Percentiles rank a stretch among this genome's conserved stretches.
Conservation (phyloP, 2,113 vertebrate genomes). For the Apodemus sylvaticus region DNA sequence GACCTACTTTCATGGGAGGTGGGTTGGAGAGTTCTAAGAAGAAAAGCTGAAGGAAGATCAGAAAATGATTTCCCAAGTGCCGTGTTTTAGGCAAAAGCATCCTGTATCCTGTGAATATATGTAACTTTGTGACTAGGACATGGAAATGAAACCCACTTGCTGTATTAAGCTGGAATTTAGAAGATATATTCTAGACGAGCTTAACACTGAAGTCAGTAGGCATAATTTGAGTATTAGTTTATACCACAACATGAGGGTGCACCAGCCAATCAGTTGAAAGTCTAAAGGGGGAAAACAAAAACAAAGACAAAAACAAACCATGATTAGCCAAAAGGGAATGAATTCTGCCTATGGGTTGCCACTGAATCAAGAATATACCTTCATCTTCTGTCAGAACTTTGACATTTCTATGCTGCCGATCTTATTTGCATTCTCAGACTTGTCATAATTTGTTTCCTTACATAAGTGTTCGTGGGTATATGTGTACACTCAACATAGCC, state of each 20-base stretch:
- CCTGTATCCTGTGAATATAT: too few relatives aligned
- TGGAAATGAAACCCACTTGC: not conserved
- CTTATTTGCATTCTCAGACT: not conserved
- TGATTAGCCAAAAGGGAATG: not conserved
- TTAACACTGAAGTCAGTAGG: constrained; percentile 9
- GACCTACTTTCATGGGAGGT: not conserved
- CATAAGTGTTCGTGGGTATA: not conserved
- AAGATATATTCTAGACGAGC: not conserved
- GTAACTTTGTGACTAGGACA: not conserved
- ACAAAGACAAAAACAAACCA: not conserved
- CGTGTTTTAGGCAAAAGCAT: not conserved
- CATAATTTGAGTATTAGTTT: not conserved
- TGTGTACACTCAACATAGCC: not conserved
- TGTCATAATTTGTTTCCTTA: not conserved
- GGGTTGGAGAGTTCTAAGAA: not conserved
- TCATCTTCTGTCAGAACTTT: not conserved
- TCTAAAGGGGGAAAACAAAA: not conserved
- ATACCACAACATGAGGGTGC: not conserved
- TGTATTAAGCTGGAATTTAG: not conserved
- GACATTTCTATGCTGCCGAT: not conserved
- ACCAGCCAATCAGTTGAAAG: not conserved
- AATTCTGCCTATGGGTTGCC: not conserved
- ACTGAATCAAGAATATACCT: not conserved
- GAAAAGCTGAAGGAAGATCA: not conserved
- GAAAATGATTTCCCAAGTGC: not conserved